phyloP scores from a whole-genome alignment of 2,797 vertebrate genomes.

The Poeciliopsis presidionis region DNA sequence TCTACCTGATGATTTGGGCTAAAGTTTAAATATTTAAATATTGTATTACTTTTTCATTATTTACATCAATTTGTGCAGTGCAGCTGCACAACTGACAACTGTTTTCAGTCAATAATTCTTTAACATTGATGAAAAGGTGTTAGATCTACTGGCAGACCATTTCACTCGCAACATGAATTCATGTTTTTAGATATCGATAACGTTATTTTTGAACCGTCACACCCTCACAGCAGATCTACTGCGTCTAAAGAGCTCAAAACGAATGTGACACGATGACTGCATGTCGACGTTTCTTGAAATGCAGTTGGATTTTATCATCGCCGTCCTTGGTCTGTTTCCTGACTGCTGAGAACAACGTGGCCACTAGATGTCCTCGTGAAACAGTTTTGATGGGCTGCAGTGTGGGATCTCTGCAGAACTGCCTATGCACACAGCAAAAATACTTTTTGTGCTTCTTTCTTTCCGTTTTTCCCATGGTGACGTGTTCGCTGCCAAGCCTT shows the following conservation, averaged over 20 bases:
- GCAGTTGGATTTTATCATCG: neutral
- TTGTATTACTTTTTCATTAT: neutral
- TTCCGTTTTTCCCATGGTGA: neutral
- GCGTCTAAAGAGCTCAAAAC: neutral
- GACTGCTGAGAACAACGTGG: neutral
- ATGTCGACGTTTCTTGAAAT: neutral
- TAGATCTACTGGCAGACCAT: too few relatives aligned
- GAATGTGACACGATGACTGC: neutral
- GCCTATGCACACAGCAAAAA: neutral
- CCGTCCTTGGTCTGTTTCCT: neutral
- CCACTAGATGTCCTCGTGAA: slow-evolving; percentile 6
- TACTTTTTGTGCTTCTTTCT: neutral
- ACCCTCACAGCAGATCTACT: neutral
- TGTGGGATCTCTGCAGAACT: neutral
- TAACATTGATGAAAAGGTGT: too few relatives aligned
- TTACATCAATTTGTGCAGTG: neutral
- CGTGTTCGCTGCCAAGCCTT: too few relatives aligned
- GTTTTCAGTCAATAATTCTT: too few relatives aligned
- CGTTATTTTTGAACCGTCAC: neutral
- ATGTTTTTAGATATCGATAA: neutral
- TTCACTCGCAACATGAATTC: too few relatives aligned
- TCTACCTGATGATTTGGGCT: neutral
- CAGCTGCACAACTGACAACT: neutral
- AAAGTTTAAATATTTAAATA: neutral
- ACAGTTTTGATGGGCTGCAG: neutral